These are phyloP conservation scores for Lepus timidus DNA, from an alignment of 2,113 vertebrate genomes.

Conservation along the genomic window DNA sequence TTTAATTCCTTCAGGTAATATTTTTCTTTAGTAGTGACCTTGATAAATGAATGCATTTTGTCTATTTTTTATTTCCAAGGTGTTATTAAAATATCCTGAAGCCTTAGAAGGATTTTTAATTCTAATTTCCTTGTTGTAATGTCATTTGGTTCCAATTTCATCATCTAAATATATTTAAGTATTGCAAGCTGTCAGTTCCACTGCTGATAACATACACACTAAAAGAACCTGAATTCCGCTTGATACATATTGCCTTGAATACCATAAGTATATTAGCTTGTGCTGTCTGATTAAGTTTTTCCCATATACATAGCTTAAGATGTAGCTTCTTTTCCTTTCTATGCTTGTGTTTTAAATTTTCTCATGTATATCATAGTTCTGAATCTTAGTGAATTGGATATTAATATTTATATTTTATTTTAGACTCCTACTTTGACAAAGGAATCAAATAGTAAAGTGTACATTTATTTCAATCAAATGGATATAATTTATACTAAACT, in stretches of 20 bases:
- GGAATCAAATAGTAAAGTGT: neutral
- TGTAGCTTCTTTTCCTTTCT: neutral
- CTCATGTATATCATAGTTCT: neutral
- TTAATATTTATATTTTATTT: neutral
- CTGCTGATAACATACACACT: neutral
- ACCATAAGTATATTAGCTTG: neutral
- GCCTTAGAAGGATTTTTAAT: too few relatives aligned
- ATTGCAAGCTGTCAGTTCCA: neutral
- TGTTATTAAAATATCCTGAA: neutral
- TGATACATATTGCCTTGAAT: neutral
- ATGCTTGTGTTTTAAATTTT: neutral
- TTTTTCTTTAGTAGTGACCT: neutral
- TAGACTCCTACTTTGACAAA: neutral
- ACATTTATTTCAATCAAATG: neutral
- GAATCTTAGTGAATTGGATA: neutral
- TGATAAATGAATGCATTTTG: neutral
- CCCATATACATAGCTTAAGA: neutral
- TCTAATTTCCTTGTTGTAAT: neutral
- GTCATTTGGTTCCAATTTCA: constrained; percentile 19
- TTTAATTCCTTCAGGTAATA: neutral
- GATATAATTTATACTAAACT: neutral
- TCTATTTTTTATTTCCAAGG: neutral
- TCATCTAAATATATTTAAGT: neutral
- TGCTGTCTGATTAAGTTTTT: neutral
- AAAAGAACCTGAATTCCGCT: neutral